Evolutionary conservation across 1,140 invertebrate species (phyloP).

Genomic region (Aphaenogaster rudis): DNA sequence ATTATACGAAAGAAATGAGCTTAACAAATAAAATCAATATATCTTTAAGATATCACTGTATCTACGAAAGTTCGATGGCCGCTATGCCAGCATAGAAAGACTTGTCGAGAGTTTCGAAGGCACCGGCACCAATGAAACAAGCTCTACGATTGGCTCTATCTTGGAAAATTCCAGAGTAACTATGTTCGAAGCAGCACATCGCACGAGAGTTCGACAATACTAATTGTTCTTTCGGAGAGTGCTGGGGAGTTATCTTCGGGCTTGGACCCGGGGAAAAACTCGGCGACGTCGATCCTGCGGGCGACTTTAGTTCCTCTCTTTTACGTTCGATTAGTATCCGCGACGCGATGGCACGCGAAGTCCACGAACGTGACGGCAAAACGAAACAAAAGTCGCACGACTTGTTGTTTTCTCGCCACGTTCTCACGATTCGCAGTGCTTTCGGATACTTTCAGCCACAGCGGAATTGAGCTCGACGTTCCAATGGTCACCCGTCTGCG

Average conservation of each 20-base stretch:
- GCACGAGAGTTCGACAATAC: slow-evolving; percentile 7
- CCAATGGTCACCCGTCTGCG: no score
- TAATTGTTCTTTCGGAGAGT: slow-evolving; percentile 29
- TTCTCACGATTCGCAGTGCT: slow-evolving; percentile 42
- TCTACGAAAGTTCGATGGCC: slow-evolving; percentile 59
- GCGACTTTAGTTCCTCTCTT: slow-evolving; percentile 37
- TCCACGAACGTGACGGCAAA: slow-evolving; percentile 65
- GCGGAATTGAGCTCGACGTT: not conserved
- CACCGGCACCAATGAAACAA: not conserved
- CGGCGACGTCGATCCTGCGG: slow-evolving; percentile 37
- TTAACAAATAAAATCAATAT: slow-evolving; percentile 25
- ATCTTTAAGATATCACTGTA: slow-evolving; percentile 17
- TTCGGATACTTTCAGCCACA: slow-evolving; percentile 33
- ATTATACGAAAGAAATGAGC: not conserved
- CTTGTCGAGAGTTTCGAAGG: slow-evolving; percentile 57
- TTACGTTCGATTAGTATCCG: slow-evolving; percentile 60
- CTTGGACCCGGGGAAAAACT: slow-evolving; percentile 10
- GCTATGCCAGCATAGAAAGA: slow-evolving; percentile 40
- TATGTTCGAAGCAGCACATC: slow-evolving; percentile 65
- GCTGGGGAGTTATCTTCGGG: slow-evolving; percentile 34
- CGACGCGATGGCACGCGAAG: slow-evolving; percentile 52
- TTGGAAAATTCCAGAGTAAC: slow-evolving; percentile 59
- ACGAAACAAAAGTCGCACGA: slow-evolving; percentile 60
- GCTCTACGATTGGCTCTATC: slow-evolving; percentile 43
- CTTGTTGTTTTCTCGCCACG: slow-evolving; percentile 38